Evolutionary conservation across 2,888 invertebrate genomes (phyloP).

Genomic region (Stenoptilia bipunctidactyla): DNA sequence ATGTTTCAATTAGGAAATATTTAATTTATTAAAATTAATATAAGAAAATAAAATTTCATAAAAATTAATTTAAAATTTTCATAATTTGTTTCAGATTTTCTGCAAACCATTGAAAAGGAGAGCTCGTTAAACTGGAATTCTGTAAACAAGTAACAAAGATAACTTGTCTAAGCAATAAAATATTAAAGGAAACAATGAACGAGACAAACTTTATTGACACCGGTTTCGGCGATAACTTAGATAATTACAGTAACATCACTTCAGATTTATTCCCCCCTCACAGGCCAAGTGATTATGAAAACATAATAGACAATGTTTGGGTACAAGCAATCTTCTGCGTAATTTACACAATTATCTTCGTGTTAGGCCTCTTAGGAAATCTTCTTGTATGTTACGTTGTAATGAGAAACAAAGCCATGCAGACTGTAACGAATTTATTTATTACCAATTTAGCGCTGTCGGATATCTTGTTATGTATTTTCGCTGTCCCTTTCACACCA

Average conservation of each 20-base stretch:
- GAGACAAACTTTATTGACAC: conserved; percentile 34
- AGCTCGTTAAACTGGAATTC: too few species aligned
- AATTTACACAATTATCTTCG: conserved; percentile 87
- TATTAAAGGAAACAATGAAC: conserved; percentile 36
- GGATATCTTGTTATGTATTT: conserved; percentile 91
- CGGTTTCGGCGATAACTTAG: conserved; percentile 26
- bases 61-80: too few species aligned
- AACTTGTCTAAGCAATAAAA: conserved; percentile 18
- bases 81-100: too few species aligned
- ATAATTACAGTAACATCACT: conserved; percentile 24
- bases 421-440: conserved; percentile 97
- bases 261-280: neutral
- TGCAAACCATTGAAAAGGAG: too few species aligned
- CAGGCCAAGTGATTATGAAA: conserved; percentile 21
- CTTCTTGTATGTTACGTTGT: conserved; percentile 95
- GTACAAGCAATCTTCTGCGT: conserved; percentile 81
- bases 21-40: too few species aligned
- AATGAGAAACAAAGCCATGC: conserved; percentile 93
- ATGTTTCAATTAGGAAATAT: too few species aligned
- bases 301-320: conserved; percentile 75
- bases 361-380: conserved; percentile 91
- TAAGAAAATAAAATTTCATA: too few species aligned
- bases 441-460: conserved; percentile 96
- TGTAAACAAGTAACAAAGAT: too few species aligned
- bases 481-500: conserved; percentile 97